These are phyloP conservation scores for Nipponia nippon DNA, from an alignment of 2,113 vertebrate species.

Conservation along the genomic window DNA sequence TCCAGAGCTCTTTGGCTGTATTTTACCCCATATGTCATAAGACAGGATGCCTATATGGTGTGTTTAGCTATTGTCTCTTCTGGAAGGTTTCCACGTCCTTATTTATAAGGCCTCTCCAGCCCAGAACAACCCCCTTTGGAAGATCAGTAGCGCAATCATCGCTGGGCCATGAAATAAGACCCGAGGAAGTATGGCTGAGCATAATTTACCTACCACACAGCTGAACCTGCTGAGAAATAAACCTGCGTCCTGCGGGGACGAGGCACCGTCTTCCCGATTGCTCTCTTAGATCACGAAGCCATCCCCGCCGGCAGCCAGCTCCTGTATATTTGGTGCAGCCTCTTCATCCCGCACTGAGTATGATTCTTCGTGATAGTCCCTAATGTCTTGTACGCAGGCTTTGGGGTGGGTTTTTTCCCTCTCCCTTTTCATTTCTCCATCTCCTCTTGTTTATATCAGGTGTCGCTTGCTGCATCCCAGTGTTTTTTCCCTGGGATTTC, in stretches of 20 bases:
- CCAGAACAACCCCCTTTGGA: not conserved
- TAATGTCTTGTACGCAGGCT: not conserved
- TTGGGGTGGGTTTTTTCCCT: not conserved
- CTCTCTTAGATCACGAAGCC: not conserved
- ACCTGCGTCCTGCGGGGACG: not conserved
- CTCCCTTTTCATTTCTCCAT: not conserved
- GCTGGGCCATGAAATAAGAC: not conserved
- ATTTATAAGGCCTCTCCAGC: not conserved
- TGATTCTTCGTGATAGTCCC: not conserved
- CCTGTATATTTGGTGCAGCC: not conserved
- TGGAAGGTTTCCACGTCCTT: not conserved
- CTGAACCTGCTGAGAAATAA: not conserved
- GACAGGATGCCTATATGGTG: accelerated
- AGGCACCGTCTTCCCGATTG: not conserved
- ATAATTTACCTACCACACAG: not conserved
- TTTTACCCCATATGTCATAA: not conserved
- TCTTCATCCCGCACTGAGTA: not conserved
- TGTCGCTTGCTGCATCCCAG: not conserved
- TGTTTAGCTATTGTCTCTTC: not conserved
- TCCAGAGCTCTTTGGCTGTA: no score
- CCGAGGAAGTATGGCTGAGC: not conserved
- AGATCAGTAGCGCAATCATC: not conserved
- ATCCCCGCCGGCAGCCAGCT: not conserved
- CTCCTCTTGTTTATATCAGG: not conserved
- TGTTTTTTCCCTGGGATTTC: not conserved